Evolutionary conservation across 2,888 invertebrate genomes (phyloP), one percentile per base, ranked within the genome.

Genomic region (Synanthedon tipuliformis): DNA sequence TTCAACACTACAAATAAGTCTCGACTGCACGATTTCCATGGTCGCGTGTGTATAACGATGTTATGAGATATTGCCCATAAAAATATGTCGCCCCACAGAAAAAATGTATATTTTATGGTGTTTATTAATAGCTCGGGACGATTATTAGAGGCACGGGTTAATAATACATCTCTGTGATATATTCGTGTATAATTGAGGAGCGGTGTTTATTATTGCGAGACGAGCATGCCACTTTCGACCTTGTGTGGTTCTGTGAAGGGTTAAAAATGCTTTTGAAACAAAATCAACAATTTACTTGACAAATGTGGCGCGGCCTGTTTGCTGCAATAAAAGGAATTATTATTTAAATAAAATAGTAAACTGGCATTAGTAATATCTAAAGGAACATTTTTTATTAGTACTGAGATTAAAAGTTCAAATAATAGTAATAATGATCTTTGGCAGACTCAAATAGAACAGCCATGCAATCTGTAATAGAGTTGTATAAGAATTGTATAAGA

Each of bases 81-180:
- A 65, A 76, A 72, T 65, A 61, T 70, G 68, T 70, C 68, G 54
- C 63, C 57, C 61, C 64, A 67, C 68, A 71, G 73, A 77, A 72
- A 23, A 73, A 67, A 69, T 64, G 49, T 50, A n/a, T 50, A 34
- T 49, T 49, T 49, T 34, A 50, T 50, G 49, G 60, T 58, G 61
- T 63, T 64, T 76, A 76, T 75, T 74, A 71, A 75, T 76, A 74
- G 61, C 61, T 53, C 41, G 62, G 62, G 64, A 62, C 56, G 62
- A 69, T 66, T 74, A 73, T 70, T 68, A 64, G 64, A 63, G 61
- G 64, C 68, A 65, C 68, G 69, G 60, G 68, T 63, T 64, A 57
- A 57, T 55, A 61, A 68, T 66, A 63, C 64, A 64, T 50, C 15
- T 56, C 56, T 61, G 58, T 66, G 66, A 70, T 69, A 64, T 63